Evolutionary conservation across 2,113 vertebrate genomes (phyloP).

Genomic region (Turdus rufiventris): DNA sequence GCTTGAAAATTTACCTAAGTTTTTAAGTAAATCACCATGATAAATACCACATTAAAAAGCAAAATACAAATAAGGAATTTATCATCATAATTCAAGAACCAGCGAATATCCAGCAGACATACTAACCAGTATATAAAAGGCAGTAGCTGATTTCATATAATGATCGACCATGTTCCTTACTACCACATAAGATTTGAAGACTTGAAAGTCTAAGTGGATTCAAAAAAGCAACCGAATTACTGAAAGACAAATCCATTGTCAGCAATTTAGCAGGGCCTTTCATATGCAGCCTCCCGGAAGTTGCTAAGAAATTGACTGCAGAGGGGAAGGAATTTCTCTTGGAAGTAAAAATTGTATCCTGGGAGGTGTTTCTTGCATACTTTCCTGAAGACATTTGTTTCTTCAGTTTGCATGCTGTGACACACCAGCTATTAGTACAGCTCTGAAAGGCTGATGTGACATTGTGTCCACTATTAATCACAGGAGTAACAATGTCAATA

Average conservation of each 20-base stretch:
- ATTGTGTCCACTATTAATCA: background rate
- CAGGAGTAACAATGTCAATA: background rate
- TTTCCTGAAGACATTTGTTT: background rate
- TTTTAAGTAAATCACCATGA: background rate
- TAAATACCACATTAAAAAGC: background rate
- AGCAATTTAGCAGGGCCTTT: background rate
- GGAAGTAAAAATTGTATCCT: background rate
- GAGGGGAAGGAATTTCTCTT: background rate
- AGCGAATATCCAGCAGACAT: background rate
- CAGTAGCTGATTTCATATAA: background rate
- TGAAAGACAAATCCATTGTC: background rate
- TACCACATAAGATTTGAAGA: background rate
- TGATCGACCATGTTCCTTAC: background rate
- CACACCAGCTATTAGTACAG: rapidly evolving
- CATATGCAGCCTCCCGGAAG: background rate
- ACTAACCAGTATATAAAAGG: background rate
- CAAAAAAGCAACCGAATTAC: background rate
- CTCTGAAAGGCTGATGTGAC: background rate
- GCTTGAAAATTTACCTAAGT: background rate
- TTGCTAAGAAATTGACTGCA: background rate
- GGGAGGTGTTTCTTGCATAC: background rate
- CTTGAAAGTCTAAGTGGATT: background rate
- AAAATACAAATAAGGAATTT: background rate
- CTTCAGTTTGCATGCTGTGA: background rate
- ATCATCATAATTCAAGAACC: background rate